These are phyloP conservation scores for Phymatocera aterrima DNA, from an alignment of 2,888 invertebrate genomes.

Conservation along the genomic window DNA sequence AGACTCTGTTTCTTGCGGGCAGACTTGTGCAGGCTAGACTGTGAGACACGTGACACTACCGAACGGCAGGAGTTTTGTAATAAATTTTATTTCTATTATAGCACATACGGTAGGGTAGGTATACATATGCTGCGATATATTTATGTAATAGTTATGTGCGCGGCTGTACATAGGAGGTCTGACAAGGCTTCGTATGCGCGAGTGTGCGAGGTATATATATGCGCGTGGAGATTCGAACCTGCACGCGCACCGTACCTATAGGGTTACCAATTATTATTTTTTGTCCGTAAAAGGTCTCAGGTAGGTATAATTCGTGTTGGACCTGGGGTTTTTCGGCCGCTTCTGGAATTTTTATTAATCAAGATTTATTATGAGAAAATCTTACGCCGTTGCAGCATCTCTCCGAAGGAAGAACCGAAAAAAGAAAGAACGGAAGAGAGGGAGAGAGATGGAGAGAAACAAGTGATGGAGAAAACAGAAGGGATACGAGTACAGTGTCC, in stretches of 20 bases:
- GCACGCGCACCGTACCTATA: constrained; percentile 7
- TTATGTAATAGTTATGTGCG: not conserved
- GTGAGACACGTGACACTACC: not conserved
- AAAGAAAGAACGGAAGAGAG: not conserved
- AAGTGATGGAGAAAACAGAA: not conserved
- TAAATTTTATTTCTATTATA: not conserved
- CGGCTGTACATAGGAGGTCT: not conserved
- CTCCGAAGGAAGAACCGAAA: not conserved
- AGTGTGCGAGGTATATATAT: not conserved
- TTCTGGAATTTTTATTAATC: constrained; percentile 44
- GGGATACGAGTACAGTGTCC: not conserved
- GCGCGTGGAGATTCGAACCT: not conserved
- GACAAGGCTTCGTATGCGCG: not conserved
- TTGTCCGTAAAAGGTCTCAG: constrained; percentile 41
- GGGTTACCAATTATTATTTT: constrained; percentile 44
- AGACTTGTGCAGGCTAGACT: too few relatives aligned
- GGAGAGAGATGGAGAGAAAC: constrained; percentile 40
- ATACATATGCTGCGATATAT: not conserved
- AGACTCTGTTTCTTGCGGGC: too few relatives aligned
- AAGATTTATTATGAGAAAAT: constrained; percentile 41
- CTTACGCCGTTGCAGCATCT: constrained; percentile 3
- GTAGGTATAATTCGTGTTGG: constrained; percentile 38
- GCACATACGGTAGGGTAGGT: not conserved
- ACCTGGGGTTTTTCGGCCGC: constrained; percentile 37
- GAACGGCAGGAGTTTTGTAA: not conserved